Percentiles rank a stretch among this genome's conserved stretches.
Evolutionary conservation across 2,888 invertebrate species (phyloP).

Genomic region (Ceramica pisi): DNA sequence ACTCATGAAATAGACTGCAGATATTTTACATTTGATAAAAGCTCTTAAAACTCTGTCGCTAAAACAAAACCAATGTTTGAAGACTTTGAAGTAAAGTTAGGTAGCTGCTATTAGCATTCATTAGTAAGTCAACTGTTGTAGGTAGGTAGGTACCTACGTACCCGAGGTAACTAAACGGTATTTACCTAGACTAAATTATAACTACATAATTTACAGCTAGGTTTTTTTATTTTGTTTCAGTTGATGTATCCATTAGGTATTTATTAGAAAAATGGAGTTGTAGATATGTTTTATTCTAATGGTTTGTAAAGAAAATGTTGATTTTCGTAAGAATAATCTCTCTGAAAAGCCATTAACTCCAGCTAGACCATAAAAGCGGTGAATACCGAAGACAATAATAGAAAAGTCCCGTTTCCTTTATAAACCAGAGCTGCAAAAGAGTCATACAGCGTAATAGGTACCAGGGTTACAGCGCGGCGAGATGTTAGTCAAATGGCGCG

Average conservation of each 20-base stretch:
- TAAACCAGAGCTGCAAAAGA: constrained; percentile 26
- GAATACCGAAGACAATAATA: not conserved
- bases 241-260: not conserved
- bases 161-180: not conserved
- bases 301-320: not conserved
- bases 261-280: not conserved
- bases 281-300: not conserved
- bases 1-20: too few species aligned
- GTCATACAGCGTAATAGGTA: constrained; percentile 47
- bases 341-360: not conserved
- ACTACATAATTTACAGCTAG: not conserved
- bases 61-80: constrained; percentile 1
- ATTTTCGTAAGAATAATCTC: not conserved
- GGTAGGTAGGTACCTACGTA: not conserved
- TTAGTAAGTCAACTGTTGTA: not conserved
- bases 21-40: not conserved
- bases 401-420: constrained; percentile 23
- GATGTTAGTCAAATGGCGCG: constrained; percentile 76
- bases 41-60: not conserved
- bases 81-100: not conserved
- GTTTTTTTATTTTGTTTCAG: not conserved
- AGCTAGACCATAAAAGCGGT: not conserved
- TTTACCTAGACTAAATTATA: not conserved
- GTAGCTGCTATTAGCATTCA: not conserved
- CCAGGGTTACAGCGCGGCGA: constrained; percentile 59